Base-by-base conservation (phyloP, 2,113 vertebrate genomes). In the Syngnathus typhle region DNA sequence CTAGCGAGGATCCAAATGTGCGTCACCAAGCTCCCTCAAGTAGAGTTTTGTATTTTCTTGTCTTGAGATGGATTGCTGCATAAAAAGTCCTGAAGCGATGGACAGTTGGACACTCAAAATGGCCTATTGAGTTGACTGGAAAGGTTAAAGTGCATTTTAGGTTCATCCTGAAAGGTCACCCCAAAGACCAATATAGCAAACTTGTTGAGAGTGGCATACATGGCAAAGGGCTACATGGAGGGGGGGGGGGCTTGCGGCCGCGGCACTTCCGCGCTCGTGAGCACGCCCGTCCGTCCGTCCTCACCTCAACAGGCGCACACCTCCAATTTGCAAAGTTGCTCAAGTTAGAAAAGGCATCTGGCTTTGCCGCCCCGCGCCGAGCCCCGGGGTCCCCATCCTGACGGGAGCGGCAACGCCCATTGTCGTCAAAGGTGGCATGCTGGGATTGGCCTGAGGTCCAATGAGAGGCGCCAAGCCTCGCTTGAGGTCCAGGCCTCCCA, bases 311-410 rank as follows among this genome's bases (percentile, higher is more conserved):
- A 2, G 41, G 41, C 43, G 21, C 21, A 69, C 6, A 23, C 61
- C 2, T 86, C 93, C 91, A 98, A 94, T 98, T 98, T 86, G 94
- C 94, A 91, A 98, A 98, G 91, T 93, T 98, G 91, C 94, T 95
- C 80, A 98, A 98, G 89, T 96, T 96, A 90, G 95, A 94, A 77
- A 99, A 99, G 94, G 95, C 95, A 93, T 99, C 95, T 93, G 95
- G 94, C 92, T 96, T 99, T 78, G 95, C 93, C 72, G 93, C 94
- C 80, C 76, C 86, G 94, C 82, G 72, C 93, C 92, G 72, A 93
- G 89, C 68, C 82, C 83, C 37, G 87, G 74, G 23, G 94, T 88
- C 68, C 93, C 94, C 86, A 88, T 88, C 83, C 87, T 84, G 69
- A 85, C 71, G 47, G 94, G 90, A 80, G 94, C 72, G 47, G 92